These are phyloP conservation scores for Centropus bengalensis DNA, from an alignment of 2,113 vertebrate genomes.

Conservation along the genomic window DNA sequence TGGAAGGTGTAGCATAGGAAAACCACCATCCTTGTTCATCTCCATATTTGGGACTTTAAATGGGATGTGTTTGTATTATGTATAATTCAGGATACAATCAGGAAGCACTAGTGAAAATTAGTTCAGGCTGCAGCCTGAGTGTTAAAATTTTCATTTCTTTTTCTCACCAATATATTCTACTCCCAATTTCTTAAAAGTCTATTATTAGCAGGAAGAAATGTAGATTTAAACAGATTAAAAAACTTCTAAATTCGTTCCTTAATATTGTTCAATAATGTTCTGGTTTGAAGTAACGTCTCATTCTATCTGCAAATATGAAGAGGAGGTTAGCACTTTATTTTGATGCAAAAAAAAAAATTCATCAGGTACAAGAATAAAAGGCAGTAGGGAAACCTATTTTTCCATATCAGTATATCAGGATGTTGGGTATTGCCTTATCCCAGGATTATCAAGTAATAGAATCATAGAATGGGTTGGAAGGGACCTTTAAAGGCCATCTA, in stretches of 20 bases:
- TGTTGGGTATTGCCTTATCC: rapidly evolving
- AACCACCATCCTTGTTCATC: background rate
- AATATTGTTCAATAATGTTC: background rate
- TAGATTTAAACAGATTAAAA: background rate
- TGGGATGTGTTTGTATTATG: background rate
- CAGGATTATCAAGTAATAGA: background rate
- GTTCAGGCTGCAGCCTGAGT: conserved; percentile 6
- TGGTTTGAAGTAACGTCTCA: background rate
- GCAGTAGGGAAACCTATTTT: background rate
- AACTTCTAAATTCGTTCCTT: background rate
- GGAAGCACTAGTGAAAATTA: background rate
- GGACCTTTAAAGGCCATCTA: background rate
- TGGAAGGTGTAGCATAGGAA: background rate
- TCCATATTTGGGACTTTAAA: background rate
- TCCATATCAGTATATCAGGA: background rate
- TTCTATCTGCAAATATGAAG: background rate
- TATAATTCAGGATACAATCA: background rate
- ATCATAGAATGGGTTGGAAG: background rate
- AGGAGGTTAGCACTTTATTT: background rate
- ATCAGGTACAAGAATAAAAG: background rate
- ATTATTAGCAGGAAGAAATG: background rate
- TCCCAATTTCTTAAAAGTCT: background rate
- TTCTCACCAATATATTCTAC: conserved; percentile 47
- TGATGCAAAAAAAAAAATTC: background rate
- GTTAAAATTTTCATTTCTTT: conserved; percentile 52